These are phyloP conservation scores for Erythrocercus mccallii DNA, from an alignment of 2,113 vertebrate genomes.

Conservation along the genomic window DNA sequence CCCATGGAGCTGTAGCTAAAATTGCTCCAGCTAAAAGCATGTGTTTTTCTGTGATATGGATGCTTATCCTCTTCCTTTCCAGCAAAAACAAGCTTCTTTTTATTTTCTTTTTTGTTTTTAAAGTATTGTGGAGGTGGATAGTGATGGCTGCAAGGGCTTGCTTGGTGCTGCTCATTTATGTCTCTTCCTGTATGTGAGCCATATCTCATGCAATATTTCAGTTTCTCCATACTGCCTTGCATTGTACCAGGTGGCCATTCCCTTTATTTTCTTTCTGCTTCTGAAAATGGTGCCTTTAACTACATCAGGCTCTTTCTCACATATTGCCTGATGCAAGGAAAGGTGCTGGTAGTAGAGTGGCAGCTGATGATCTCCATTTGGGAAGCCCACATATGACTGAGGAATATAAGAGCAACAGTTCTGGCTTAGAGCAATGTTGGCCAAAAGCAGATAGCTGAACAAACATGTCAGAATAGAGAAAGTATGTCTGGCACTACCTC, in stretches of 20 bases:
- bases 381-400: not conserved
- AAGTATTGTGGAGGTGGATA: not conserved
- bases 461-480: not conserved
- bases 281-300: not conserved
- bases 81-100: not conserved
- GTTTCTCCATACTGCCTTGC: not conserved
- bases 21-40: not conserved
- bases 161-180: not conserved
- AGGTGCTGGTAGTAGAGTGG: not conserved
- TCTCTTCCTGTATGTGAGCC: not conserved
- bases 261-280: not conserved
- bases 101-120: not conserved
- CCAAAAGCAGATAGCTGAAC: not conserved
- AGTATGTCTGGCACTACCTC: not conserved
- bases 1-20: not conserved
- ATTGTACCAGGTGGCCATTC: not conserved
- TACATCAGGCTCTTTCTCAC: not conserved
- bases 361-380: not conserved
- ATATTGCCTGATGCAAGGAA: not conserved
- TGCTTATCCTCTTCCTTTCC: not conserved
- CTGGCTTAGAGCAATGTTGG: not conserved
- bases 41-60: constrained; percentile 1
- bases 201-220: not conserved
- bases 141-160: not conserved
- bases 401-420: not conserved